Evolutionary conservation across 92 coral and sea anemone species (phyloP).

Genomic region (Phenganax marumi): DNA sequence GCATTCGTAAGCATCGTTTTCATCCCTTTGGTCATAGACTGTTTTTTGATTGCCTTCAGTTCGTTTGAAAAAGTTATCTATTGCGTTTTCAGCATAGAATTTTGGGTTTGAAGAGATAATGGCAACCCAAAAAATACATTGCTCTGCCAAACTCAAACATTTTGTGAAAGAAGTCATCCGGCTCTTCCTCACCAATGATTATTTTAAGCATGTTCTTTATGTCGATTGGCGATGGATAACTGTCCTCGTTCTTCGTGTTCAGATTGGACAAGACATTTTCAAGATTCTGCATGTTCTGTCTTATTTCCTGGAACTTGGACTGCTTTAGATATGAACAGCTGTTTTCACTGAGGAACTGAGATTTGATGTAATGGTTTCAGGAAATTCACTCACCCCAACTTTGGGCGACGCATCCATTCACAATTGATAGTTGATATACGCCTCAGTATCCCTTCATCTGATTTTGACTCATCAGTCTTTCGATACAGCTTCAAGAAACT

Average conservation of each 20-base stretch:
- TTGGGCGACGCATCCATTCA: neutral
- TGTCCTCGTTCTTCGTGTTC: neutral
- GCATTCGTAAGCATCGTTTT: neutral
- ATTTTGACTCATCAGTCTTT: neutral
- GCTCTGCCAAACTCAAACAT: neutral
- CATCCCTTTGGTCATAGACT: neutral
- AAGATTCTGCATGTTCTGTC: neutral
- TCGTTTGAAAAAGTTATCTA: neutral
- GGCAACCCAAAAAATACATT: neutral
- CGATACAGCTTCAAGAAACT: neutral
- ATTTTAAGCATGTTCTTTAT: neutral
- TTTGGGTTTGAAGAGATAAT: neutral
- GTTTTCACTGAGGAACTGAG: neutral
- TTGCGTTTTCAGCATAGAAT: neutral
- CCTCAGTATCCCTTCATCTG: neutral
- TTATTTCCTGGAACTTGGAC: neutral
- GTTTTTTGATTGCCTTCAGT: neutral
- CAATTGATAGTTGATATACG: neutral
- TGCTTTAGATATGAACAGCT: neutral
- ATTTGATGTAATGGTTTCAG: neutral
- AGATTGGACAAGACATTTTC: neutral
- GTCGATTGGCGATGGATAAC: neutral
- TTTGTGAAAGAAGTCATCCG: neutral
- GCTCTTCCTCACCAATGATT: neutral
- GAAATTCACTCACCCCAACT: neutral